These are phyloP conservation scores for Jaculus jaculus DNA, from an alignment of 2,113 vertebrate genomes.

Conservation along the genomic window DNA sequence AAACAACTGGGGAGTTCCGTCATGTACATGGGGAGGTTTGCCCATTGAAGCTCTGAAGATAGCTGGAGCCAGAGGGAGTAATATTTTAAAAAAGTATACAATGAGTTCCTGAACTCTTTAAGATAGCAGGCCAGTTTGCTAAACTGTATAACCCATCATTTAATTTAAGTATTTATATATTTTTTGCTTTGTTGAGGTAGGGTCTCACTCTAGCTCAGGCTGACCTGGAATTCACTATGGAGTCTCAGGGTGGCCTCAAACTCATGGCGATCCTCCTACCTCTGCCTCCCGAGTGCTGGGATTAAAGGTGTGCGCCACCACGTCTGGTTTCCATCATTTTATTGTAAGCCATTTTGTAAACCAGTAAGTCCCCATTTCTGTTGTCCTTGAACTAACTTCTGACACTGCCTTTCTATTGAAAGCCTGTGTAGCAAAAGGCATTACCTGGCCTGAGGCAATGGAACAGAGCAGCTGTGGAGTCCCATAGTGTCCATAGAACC, in stretches of 20 bases:
- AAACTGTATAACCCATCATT: not conserved
- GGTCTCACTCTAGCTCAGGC: too few relatives aligned
- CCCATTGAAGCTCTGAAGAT: not conserved
- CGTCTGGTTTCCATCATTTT: too few relatives aligned
- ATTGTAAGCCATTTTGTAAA: too few relatives aligned
- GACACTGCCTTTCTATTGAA: not conserved
- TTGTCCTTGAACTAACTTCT: not conserved
- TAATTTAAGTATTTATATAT: too few relatives aligned
- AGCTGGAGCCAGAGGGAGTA: not conserved
- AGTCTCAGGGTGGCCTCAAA: too few relatives aligned
- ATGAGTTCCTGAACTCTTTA: not conserved
- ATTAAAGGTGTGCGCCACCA: too few relatives aligned
- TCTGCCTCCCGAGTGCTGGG: too few relatives aligned
- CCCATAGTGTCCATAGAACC: not conserved
- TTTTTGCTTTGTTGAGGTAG: too few relatives aligned
- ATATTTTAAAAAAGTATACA: not conserved
- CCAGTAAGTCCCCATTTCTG: too few relatives aligned
- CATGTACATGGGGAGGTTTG: not conserved
- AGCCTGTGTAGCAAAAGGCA: not conserved
- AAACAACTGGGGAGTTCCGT: not conserved
- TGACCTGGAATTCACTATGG: too few relatives aligned
- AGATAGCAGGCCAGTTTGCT: not conserved
- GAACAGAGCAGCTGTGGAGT: rapidly evolving
- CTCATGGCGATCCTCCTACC: too few relatives aligned
- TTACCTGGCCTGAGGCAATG: not conserved